Conservation (phyloP, 1,140 invertebrate species). For the Microplitis mediator region DNA sequence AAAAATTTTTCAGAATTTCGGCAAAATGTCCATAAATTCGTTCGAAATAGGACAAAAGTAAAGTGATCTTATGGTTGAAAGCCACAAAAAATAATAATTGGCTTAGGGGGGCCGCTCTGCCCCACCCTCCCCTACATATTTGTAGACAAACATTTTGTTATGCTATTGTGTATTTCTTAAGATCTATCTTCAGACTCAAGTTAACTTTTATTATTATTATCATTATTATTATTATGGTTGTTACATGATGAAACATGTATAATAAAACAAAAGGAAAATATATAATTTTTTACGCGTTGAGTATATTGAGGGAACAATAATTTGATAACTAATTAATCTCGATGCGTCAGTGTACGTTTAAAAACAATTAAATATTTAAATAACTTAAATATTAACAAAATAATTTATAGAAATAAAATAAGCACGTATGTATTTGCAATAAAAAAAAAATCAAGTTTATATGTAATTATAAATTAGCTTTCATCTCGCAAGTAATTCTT, state of each 20-base stretch:
- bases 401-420: too few relatives aligned
- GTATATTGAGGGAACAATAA: conserved; percentile 55
- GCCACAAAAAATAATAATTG: too few relatives aligned
- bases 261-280: conserved; percentile 26
- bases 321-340: conserved; percentile 38
- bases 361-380: conserved; percentile 27
- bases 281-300: conserved; percentile 41
- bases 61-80: too few relatives aligned
- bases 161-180: background rate
- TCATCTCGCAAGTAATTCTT: too few relatives aligned
- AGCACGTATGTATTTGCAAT: background rate
- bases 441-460: too few relatives aligned
- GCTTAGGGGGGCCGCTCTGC: background rate
- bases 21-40: too few relatives aligned
- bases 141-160: too few relatives aligned
- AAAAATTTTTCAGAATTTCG: too few relatives aligned
- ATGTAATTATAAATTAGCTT: too few relatives aligned
- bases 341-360: conserved; percentile 34
- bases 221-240: conserved; percentile 29
- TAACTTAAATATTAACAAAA: background rate
- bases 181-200: background rate
- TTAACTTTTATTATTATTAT: background rate
- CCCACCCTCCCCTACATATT: background rate
- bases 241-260: conserved; percentile 6
- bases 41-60: too few relatives aligned